Percentiles rank a stretch among this genome's conserved stretches.
phyloP scores from a whole-genome alignment of 2,797 vertebrate species.

The Myripristis murdjan region DNA sequence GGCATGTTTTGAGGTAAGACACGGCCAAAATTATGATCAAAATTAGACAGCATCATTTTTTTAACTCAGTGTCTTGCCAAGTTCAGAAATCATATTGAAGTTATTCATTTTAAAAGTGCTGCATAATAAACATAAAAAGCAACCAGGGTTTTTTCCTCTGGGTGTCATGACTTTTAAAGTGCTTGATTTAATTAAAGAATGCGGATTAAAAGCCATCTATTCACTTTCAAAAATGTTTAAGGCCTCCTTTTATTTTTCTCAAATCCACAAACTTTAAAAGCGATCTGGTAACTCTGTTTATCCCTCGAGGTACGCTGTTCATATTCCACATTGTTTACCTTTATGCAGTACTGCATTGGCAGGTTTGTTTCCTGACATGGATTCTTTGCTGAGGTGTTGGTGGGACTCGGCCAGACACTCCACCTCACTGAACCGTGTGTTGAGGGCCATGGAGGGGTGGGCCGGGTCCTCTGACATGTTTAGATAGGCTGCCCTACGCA shows the following conservation, averaged over 20 bases:
- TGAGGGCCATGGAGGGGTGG: conserved; percentile 98
- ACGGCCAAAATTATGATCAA: too few species aligned
- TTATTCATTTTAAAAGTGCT: too few species aligned
- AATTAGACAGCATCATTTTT: too few species aligned
- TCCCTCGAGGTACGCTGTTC: not conserved
- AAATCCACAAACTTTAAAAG: not conserved
- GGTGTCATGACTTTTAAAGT: too few species aligned
- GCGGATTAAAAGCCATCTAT: too few species aligned
- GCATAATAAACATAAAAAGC: too few species aligned
- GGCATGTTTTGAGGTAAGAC: too few species aligned
- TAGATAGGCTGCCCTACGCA: conserved; percentile 95
- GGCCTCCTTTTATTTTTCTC: not conserved
- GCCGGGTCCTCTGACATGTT: conserved; percentile 99
- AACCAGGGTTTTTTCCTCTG: too few species aligned
- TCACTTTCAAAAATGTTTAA: too few species aligned
- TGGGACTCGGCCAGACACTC: conserved; percentile 98
- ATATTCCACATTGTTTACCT: conserved; percentile 83
- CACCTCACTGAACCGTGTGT: conserved; percentile 97
- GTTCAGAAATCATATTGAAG: too few species aligned
- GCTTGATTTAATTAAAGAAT: too few species aligned
- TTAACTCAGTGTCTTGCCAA: too few species aligned
- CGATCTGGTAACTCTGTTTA: not conserved
- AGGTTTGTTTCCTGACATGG: conserved; percentile 98
- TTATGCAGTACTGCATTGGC: conserved; percentile 98
- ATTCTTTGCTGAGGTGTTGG: conserved; percentile 98